Evolutionary conservation across 2,888 invertebrate genomes (phyloP).

Genomic region (Microplitis deprimator): DNA sequence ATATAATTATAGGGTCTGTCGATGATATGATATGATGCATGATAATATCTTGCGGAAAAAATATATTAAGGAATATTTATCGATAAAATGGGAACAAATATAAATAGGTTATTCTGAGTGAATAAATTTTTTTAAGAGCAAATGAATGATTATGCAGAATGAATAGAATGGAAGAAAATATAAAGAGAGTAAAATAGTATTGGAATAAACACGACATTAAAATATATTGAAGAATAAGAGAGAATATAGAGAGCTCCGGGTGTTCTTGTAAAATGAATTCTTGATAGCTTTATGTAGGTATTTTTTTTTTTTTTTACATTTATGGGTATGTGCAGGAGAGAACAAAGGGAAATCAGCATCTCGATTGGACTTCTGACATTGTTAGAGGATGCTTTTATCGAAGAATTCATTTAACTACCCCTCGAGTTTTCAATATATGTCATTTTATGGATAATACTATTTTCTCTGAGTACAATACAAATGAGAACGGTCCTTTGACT

Average conservation of each 20-base stretch:
- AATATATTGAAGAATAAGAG: not conserved
- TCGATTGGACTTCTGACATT: slow-evolving; percentile 22
- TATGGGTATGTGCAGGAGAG: slow-evolving; percentile 1
- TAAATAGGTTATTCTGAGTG: not conserved
- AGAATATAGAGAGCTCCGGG: not conserved
- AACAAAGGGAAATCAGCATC: slow-evolving; percentile 11
- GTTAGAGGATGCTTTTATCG: not conserved
- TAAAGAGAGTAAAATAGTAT: not conserved
- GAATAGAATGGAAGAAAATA: not conserved
- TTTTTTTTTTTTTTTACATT: not conserved
- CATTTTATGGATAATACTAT: slow-evolving; percentile 24
- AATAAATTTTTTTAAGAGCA: not conserved
- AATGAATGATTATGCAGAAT: not conserved
- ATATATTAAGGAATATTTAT: not conserved
- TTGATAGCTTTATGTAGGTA: not conserved
- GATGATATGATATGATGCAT: not conserved
- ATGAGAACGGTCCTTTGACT: not conserved
- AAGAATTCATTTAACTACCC: slow-evolving; percentile 3
- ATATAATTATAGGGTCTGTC: too few relatives aligned
- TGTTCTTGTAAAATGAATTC: not conserved
- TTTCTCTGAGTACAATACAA: not conserved
- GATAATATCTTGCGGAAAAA: not conserved
- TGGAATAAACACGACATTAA: too few relatives aligned
- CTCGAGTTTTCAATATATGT: slow-evolving; percentile 10
- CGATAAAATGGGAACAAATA: not conserved